Evolutionary conservation across 2,888 invertebrate species (phyloP), one percentile per base, ranked within the genome.

Genomic region (Mamestra brassicae): DNA sequence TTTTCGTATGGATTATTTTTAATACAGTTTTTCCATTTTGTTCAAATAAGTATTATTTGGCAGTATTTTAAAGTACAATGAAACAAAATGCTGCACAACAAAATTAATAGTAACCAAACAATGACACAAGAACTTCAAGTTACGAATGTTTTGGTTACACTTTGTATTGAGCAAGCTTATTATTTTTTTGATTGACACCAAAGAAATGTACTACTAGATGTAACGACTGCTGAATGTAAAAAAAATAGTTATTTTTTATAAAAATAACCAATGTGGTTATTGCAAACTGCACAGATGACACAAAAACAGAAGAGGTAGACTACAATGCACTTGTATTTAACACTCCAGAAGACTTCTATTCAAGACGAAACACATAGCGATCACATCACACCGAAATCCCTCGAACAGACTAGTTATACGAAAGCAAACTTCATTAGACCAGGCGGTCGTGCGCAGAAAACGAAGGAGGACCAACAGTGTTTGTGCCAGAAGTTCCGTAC

Each of bases 361-460:
- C 74, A 72, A 75, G 62, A 66, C 65, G 38, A 70, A 74, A 76
- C 65, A 64, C 78, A 76, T 68, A 61, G 76, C 68, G 71, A 71
- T 62, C 74, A 70, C 77, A 81, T 79, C 76, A 79, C 74, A 61
- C 71, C 58, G 45, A 61, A 84, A 80, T 80, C 78, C 80, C 76
- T 63, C 55, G 74, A 75, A 69, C 72, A 70, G 80, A 55, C 74
- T 78, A 74, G 81, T 81, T 78, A 66, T 74, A 69, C 67, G 69
- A 84, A 78, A 75, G 83, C 68, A 86, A 88, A 87, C 87, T 88
- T 88, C 83, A 87, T 87, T 88, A 88, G 80, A 69, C 58, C 74
- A 79, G 61, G 67, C 79, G 81, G 69, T 76, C 78, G 87, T 86
- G 87, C 74, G 78, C 80, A 62, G 85, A 81, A 83, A 86, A 79